phyloP scores from a whole-genome alignment of 2,113 vertebrate species.

The Microcebus griseorufus region DNA sequence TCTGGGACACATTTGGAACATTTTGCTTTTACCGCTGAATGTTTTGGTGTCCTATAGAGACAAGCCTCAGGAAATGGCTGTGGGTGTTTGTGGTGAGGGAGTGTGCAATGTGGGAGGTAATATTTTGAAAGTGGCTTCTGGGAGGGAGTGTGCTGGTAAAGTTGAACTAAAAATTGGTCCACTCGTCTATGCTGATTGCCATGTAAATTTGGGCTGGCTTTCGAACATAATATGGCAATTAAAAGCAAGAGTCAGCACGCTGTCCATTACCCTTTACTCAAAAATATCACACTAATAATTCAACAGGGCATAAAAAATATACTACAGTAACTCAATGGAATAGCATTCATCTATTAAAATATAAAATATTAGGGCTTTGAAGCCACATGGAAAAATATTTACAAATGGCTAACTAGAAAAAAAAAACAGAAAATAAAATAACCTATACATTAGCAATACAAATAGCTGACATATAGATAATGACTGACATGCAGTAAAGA shows the following conservation, averaged over 20 bases:
- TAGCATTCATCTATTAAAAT: not conserved
- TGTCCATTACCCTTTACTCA: not conserved
- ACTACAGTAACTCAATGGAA: not conserved
- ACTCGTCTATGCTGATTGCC: not conserved
- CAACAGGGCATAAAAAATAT: not conserved
- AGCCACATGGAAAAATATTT: conserved; percentile 22
- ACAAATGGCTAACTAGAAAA: not conserved
- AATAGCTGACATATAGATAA: not conserved
- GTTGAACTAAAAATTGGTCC: conserved; percentile 32
- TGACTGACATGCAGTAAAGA: not conserved
- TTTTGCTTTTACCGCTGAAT: conserved; percentile 57
- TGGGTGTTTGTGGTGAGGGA: conserved; percentile 65
- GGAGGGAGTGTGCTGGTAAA: not conserved
- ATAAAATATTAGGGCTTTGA: not conserved
- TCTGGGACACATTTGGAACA: conserved; percentile 75
- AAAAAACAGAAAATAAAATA: not conserved
- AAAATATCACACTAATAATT: not conserved
- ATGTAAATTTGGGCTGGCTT: not conserved
- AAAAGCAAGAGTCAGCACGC: not conserved
- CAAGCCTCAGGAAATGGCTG: conserved; percentile 70
- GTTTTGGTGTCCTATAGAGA: conserved; percentile 62
- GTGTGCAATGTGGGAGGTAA: conserved; percentile 63
- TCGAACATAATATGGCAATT: not conserved
- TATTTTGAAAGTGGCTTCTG: conserved; percentile 54
- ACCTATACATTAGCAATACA: not conserved